These are phyloP conservation scores for Dolichotis patagonum DNA, from an alignment of 2,113 vertebrate genomes.

Conservation along the genomic window DNA sequence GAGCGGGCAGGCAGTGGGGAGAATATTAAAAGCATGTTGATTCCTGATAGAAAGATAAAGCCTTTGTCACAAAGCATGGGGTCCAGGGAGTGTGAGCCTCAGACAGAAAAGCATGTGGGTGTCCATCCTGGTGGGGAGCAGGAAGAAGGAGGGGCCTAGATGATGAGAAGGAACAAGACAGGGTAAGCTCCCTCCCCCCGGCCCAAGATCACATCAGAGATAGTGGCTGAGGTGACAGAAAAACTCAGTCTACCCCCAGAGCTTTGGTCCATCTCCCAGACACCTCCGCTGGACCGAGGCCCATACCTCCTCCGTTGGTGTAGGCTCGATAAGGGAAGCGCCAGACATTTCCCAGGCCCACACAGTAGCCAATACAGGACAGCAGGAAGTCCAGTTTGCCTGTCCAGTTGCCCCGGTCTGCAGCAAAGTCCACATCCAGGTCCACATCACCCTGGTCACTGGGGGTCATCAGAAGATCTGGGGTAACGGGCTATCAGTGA, in stretches of 20 bases:
- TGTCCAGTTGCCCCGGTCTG: conserved; percentile 89
- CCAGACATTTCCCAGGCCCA: conserved; percentile 91
- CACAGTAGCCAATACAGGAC: conserved; percentile 91
- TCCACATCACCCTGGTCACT: conserved; percentile 88
- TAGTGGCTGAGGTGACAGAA: neutral
- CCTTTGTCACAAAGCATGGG: neutral
- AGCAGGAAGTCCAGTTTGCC: conserved; percentile 91
- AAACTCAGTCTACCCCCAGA: neutral
- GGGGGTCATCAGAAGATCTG: conserved; percentile 90
- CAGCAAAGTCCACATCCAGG: conserved; percentile 84
- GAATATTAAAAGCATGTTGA: neutral
- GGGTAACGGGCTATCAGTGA: conserved; percentile 82
- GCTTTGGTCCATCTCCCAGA: neutral
- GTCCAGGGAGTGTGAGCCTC: neutral
- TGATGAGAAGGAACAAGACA: neutral
- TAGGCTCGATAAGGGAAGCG: conserved; percentile 90
- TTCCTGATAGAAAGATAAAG: neutral
- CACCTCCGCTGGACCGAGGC: neutral
- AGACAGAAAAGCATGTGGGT: neutral
- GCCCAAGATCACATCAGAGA: neutral
- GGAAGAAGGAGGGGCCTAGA: neutral
- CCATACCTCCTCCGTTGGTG: conserved; percentile 90
- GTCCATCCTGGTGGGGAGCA: neutral
- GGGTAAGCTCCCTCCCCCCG: neutral
- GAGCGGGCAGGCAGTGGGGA: neutral